These are phyloP conservation scores for Poecile montanus DNA, from an alignment of 2,797 vertebrate species.

Conservation along the genomic window DNA sequence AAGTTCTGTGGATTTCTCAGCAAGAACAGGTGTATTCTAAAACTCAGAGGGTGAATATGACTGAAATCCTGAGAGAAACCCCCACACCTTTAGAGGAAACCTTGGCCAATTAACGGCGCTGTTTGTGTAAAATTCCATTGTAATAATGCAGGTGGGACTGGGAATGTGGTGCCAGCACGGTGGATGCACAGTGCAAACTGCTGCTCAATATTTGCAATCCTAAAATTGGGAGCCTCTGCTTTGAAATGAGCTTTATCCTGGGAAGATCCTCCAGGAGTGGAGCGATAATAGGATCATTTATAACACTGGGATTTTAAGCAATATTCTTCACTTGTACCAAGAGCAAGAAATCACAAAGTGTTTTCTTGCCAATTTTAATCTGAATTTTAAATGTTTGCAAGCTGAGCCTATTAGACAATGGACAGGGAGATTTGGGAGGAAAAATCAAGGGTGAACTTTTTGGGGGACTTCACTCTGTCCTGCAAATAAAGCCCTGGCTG, in stretches of 20 bases:
- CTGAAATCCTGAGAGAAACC: background rate
- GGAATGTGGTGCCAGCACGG: background rate
- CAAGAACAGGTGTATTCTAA: background rate
- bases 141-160: background rate
- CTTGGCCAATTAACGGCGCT: background rate
- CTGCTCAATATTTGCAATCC: background rate
- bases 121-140: background rate
- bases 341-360: background rate
- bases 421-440: background rate
- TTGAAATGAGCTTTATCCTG: background rate
- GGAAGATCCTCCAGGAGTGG: background rate
- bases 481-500: background rate
- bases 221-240: background rate
- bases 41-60: background rate
- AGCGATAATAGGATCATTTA: background rate
- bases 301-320: background rate
- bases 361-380: background rate
- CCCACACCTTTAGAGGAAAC: too few species aligned
- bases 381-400: background rate
- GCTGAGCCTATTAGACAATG: background rate
- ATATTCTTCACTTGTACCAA: background rate
- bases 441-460: background rate
- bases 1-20: background rate
- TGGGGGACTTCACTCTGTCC: background rate
- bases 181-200: background rate